Conservation (phyloP, 2,113 vertebrate genomes). For the Phylloscopus whistleri region DNA sequence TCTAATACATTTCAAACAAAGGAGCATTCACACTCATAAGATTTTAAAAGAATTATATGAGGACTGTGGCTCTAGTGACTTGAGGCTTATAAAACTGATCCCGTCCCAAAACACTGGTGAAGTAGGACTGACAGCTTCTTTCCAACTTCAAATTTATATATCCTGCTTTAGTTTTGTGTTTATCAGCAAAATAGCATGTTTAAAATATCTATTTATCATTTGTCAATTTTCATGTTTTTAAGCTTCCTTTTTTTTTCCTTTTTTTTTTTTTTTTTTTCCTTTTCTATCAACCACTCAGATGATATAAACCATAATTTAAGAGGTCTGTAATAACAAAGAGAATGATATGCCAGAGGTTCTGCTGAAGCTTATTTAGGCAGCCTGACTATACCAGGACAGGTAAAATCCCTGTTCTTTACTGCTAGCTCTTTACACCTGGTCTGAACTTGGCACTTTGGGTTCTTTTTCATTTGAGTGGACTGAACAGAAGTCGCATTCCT, state of each 20-base stretch:
- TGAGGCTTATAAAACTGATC: not conserved
- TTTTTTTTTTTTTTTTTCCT: not conserved
- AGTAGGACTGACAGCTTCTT: not conserved
- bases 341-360: not conserved
- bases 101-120: not conserved
- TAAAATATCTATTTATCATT: not conserved
- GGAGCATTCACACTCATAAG: not conserved
- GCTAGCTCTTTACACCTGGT: not conserved
- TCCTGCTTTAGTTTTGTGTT: not conserved
- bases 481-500: accelerated
- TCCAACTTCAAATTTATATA: not conserved
- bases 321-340: not conserved
- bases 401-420: not conserved
- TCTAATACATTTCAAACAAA: not conserved
- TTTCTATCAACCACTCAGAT: not conserved
- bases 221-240: not conserved
- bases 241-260: not conserved
- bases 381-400: not conserved
- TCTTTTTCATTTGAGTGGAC: not conserved
- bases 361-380: not conserved
- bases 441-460: not conserved
- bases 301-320: not conserved
- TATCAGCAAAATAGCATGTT: not conserved
- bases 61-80: not conserved
- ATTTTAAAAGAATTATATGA: not conserved